These are phyloP conservation scores for Ranitomeya imitator DNA, from an alignment of 2,113 vertebrate genomes.

Conservation along the genomic window DNA sequence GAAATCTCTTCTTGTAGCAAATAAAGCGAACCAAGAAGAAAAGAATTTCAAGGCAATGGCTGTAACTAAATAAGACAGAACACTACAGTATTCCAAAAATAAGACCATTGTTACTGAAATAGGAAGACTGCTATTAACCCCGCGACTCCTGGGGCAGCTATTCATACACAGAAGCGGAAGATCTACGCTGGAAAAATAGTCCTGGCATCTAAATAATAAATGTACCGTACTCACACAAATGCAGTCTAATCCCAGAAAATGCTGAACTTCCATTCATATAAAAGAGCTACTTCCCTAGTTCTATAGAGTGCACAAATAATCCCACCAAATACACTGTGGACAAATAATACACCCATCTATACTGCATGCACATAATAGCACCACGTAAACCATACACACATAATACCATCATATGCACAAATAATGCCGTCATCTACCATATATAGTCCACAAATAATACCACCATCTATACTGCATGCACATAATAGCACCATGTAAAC, in stretches of 20 bases:
- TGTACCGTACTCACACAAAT: too few relatives aligned
- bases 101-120: slow-evolving; percentile 8
- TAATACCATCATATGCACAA: too few relatives aligned
- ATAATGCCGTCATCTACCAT: too few relatives aligned
- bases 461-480: too few relatives aligned
- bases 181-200: neutral
- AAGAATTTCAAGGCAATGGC: neutral
- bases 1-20: neutral
- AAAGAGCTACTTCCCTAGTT: neutral
- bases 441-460: too few relatives aligned
- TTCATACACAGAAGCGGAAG: neutral
- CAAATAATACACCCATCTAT: neutral
- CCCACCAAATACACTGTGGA: neutral
- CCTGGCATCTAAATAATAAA: too few relatives aligned
- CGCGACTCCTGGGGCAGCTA: neutral
- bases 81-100: neutral
- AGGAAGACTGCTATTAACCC: neutral
- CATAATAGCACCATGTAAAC: too few relatives aligned
- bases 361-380: too few relatives aligned
- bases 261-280: too few relatives aligned
- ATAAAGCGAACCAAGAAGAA: neutral
- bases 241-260: too few relatives aligned
- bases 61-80: slow-evolving; percentile 1
- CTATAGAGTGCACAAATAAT: neutral
- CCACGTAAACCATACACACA: too few relatives aligned